A percentile compares a stretch with the other conserved stretches of the same genome.
Evolutionary conservation across 2,113 vertebrate genomes (phyloP).

Genomic region (Tupaia tana): DNA sequence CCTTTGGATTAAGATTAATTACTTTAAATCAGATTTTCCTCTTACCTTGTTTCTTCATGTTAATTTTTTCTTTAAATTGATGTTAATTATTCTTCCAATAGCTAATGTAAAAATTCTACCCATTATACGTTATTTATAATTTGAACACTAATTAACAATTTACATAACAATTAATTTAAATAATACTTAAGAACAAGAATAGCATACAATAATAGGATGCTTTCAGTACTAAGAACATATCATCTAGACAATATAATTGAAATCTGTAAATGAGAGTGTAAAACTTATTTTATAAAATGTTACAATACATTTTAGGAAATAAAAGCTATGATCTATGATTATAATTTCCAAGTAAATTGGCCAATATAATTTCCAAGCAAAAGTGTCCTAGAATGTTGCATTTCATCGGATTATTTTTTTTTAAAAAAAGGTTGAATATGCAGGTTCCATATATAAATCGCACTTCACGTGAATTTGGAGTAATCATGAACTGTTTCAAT

Average conservation of each 20-base stretch:
- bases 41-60: background rate
- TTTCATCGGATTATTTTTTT: conserved; percentile 67
- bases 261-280: background rate
- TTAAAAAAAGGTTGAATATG: conserved; percentile 59
- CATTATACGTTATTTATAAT: conserved; percentile 50
- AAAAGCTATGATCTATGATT: conserved; percentile 19
- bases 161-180: conserved; percentile 62
- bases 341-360: conserved; percentile 62
- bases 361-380: conserved; percentile 71
- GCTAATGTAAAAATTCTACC: background rate
- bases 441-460: conserved; percentile 40
- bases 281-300: background rate
- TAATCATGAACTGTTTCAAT: background rate
- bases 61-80: background rate
- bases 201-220: background rate
- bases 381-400: conserved; percentile 68
- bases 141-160: conserved; percentile 45
- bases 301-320: background rate
- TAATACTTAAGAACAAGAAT: background rate
- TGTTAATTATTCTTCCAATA: background rate
- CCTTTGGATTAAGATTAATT: background rate
- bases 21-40: background rate
- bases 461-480: conserved; percentile 41
- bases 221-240: background rate
- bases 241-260: background rate